A percentile compares a stretch with the other conserved stretches of the same genome.
phyloP scores from a whole-genome alignment of 2,888 invertebrate genomes.

The Ichneumoninae sp. region DNA sequence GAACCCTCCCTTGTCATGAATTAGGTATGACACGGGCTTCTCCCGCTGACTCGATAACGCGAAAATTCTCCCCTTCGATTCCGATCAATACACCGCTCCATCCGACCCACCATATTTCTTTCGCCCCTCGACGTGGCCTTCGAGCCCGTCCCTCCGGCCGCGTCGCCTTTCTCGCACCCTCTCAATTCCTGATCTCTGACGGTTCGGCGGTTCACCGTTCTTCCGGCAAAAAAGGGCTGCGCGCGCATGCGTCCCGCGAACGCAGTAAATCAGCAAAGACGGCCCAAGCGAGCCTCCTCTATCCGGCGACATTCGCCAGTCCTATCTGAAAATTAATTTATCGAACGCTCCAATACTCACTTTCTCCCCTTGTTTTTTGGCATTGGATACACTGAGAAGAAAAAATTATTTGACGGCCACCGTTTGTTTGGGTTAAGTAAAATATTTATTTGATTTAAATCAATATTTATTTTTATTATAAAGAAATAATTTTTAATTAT shows the following conservation, averaged over 20 bases:
- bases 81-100: constrained; percentile 78
- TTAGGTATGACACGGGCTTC: constrained; percentile 76
- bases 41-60: constrained; percentile 65
- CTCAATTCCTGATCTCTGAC: constrained; percentile 61
- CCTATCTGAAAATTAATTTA: constrained; percentile 75
- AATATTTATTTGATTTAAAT: too few relatives aligned
- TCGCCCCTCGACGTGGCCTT: constrained; percentile 37
- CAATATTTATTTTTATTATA: too few relatives aligned
- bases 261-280: constrained; percentile 74
- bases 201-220: constrained; percentile 17
- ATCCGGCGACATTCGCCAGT: constrained; percentile 36
- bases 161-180: constrained; percentile 54
- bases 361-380: not conserved
- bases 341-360: constrained; percentile 50
- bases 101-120: constrained; percentile 64
- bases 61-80: constrained; percentile 78
- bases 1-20: constrained; percentile 73
- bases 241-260: constrained; percentile 42
- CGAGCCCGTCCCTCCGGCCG: constrained; percentile 36
- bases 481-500: too few relatives aligned
- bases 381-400: too few relatives aligned
- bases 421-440: too few relatives aligned
- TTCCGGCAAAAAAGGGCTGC: constrained; percentile 72
- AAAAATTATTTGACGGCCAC: too few relatives aligned
- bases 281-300: constrained; percentile 72